Conservation (phyloP, 2,888 invertebrate species). For the Protonemura montana region DNA sequence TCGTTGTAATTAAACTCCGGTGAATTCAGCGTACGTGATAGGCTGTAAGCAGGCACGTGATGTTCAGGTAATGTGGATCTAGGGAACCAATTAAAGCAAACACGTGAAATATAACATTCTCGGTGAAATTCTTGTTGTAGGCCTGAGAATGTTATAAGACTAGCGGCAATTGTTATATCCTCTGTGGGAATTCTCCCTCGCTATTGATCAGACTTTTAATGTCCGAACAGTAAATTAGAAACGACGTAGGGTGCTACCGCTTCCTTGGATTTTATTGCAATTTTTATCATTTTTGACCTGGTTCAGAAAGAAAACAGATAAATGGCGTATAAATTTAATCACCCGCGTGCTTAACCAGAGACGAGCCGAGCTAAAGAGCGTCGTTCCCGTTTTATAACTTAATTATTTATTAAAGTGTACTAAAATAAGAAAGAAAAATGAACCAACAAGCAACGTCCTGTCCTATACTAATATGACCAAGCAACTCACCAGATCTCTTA, state of each 20-base stretch:
- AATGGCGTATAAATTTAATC: neutral
- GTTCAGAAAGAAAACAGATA: slow-evolving; percentile 12
- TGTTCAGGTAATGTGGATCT: neutral
- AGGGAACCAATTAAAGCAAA: slow-evolving; percentile 24
- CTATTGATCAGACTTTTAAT: neutral
- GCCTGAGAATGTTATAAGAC: neutral
- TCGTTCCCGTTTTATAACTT: neutral
- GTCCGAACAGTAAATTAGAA: neutral
- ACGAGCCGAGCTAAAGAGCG: neutral
- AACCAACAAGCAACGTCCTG: neutral
- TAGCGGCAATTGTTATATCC: neutral
- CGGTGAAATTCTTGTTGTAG: neutral
- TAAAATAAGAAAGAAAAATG: neutral
- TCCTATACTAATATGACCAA: neutral
- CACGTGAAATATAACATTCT: neutral
- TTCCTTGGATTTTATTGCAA: neutral
- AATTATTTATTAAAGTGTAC: neutral
- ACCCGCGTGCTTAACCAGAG: neutral
- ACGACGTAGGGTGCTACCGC: neutral
- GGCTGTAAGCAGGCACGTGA: slow-evolving; percentile 9
- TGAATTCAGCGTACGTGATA: slow-evolving; percentile 19
- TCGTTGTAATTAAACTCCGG: slow-evolving; percentile 14
- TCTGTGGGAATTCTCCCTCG: neutral
- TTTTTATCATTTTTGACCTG: slow-evolving; percentile 12
- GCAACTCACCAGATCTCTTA: neutral